Base-by-base conservation (phyloP, 2,888 invertebrate species). In the Thera britannica region DNA sequence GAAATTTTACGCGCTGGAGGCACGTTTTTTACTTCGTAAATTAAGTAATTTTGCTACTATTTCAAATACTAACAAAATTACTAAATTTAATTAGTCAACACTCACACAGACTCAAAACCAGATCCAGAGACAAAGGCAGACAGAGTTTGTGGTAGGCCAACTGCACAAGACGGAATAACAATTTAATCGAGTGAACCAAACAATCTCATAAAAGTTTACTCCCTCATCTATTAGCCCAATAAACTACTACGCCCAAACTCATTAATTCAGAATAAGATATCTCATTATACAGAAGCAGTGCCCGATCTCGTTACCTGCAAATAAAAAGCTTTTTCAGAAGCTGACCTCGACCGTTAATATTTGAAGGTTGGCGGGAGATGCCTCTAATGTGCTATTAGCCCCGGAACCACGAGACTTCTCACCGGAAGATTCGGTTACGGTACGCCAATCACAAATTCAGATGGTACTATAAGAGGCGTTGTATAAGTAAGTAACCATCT, bases 311-410 rank as follows among this genome's bases (percentile, higher is more conserved):
- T 89, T 90, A 88, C 84, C 82, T 83, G 78, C 84, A 87, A 90
- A 89, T 89, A 90, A 90, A 88, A 88, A 85, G 84, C 79, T 86
- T 88, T 88, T 80, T 83, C 77, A 79, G 80, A 79, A 76, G 84
- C 80, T 80, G 77, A 83, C 79, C 81, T 72, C 68, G 68, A 78
- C 84, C 86, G 86, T 90, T 87, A 90, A 90, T 90, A 90, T 90
- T 90, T 88, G 88, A 90, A 87, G 82, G 83, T 81, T 79, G 81
- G 80, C 76, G 80, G 74, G 78, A 61, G 84, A 86, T 87, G 84
- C 85, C 83, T 87, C 87, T 90, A 89, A 90, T 90, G 89, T 86
- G 87, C 88, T 89, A 88, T 90, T 89, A 87, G 85, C 83, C 73
- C 74, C 79, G 77, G 75, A 83, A 81, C 85, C 83, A 79, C 83